phyloP scores from a whole-genome alignment of 2,888 invertebrate species.

The Diarsia rubi region DNA sequence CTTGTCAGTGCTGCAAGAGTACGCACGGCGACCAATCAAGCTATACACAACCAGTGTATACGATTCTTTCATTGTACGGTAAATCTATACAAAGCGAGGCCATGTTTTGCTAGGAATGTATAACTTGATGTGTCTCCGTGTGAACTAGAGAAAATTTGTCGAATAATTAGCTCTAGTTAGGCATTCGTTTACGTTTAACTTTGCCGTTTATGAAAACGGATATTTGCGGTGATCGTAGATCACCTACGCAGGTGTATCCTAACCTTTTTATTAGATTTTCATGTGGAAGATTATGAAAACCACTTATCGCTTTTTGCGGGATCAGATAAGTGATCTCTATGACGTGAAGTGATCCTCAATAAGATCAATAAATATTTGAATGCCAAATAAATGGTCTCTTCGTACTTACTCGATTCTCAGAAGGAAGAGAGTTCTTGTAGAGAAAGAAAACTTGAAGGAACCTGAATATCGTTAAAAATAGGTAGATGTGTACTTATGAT shows the following conservation, averaged over 20 bases:
- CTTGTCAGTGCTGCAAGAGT: too few relatives aligned
- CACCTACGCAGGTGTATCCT: background rate
- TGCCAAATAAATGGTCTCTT: slow-evolving; percentile 4
- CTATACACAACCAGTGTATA: too few relatives aligned
- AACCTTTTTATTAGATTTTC: background rate
- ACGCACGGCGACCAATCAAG: too few relatives aligned
- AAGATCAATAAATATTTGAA: background rate
- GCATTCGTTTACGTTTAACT: background rate
- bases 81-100: too few relatives aligned
- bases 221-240: background rate
- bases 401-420: slow-evolving; percentile 1
- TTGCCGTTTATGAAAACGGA: background rate
- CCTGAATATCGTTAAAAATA: slow-evolving; percentile 1
- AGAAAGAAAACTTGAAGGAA: background rate
- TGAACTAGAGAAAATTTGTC: too few relatives aligned
- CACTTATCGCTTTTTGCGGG: background rate
- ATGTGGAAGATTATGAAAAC: background rate
- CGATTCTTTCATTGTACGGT: too few relatives aligned
- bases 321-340: background rate
- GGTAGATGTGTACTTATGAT: background rate
- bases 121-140: too few relatives aligned
- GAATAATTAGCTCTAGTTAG: background rate
- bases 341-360: background rate
- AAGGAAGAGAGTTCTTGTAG: background rate
- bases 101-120: too few relatives aligned